phyloP scores from a whole-genome alignment of 1,140 invertebrate genomes.

The Rhysida immarginata region DNA sequence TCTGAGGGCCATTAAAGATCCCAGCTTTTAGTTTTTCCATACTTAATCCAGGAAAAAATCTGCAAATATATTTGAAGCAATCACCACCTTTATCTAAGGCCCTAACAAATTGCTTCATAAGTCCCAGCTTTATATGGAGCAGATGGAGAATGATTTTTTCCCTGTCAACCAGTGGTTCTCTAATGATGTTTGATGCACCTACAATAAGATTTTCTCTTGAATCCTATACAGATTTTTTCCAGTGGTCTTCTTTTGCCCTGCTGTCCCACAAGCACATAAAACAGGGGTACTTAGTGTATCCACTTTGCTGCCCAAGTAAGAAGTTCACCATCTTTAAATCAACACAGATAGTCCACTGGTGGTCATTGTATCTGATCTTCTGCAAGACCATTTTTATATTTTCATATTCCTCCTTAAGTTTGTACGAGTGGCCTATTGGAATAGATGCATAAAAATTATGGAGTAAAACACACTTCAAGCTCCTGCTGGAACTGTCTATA shows the following conservation, averaged over 20 bases:
- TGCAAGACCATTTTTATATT: slow-evolving; percentile 9
- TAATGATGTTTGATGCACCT: slow-evolving; percentile 6
- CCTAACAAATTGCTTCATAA: neutral
- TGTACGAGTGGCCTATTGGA: neutral
- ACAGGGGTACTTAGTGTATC: slow-evolving; percentile 17
- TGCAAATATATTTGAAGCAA: slow-evolving; percentile 10
- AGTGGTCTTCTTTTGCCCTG: slow-evolving; percentile 13
- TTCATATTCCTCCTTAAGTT: neutral
- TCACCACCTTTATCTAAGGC: neutral
- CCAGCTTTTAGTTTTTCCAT: slow-evolving; percentile 2
- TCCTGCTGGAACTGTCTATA: neutral
- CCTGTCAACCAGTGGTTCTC: slow-evolving; percentile 9
- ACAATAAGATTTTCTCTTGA: slow-evolving; percentile 7
- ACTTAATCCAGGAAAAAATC: slow-evolving; percentile 1
- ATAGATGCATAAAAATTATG: neutral
- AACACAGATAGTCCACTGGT: slow-evolving; percentile 15
- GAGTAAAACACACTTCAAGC: neutral
- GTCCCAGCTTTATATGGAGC: slow-evolving; percentile 2
- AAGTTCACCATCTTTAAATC: slow-evolving; percentile 12
- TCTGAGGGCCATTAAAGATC: neutral
- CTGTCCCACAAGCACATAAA: slow-evolving; percentile 20
- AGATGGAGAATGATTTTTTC: slow-evolving; percentile 14
- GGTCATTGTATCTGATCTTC: slow-evolving; percentile 11
- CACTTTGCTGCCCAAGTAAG: slow-evolving; percentile 14
- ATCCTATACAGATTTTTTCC: slow-evolving; percentile 13